Conservation (phyloP, 1,140 invertebrate genomes). For the Drosophila sechellia region DNA sequence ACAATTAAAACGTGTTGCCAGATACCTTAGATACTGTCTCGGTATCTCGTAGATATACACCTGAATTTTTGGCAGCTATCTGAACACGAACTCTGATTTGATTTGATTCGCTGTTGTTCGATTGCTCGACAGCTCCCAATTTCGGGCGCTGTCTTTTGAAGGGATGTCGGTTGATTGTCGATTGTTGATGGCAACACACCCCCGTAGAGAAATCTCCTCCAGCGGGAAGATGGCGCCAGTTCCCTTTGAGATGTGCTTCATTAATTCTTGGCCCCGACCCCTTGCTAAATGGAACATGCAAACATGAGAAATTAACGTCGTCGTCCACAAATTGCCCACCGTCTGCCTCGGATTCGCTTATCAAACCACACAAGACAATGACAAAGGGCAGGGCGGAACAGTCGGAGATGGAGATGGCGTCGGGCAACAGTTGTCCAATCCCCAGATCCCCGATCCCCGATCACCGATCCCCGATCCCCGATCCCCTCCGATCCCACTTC, state of each 20-base stretch:
- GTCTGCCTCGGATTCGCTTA: constrained; percentile 60
- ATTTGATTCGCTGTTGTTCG: constrained; percentile 4
- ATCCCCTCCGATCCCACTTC: background rate
- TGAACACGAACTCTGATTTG: constrained; percentile 41
- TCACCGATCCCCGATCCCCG: background rate
- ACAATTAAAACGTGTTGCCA: constrained; percentile 66
- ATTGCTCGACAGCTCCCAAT: constrained; percentile 28
- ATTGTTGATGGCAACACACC: constrained; percentile 18
- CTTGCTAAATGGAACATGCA: constrained; percentile 58
- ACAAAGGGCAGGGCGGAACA: constrained; percentile 72
- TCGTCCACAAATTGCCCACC: constrained; percentile 62
- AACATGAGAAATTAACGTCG: constrained; percentile 70
- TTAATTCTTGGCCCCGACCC: constrained; percentile 25
- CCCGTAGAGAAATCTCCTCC: background rate
- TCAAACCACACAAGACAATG: constrained; percentile 78
- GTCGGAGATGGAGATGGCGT: constrained; percentile 47
- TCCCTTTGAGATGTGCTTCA: constrained; percentile 50
- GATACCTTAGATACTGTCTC: constrained; percentile 40
- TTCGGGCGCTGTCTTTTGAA: constrained; percentile 43
- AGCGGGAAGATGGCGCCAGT: constrained; percentile 38
- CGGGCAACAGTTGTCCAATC: constrained; percentile 74
- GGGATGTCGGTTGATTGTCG: constrained; percentile 9
- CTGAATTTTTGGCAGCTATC: constrained; percentile 36
- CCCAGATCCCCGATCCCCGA: constrained; percentile 31
- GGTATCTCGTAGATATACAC: constrained; percentile 60